Percentiles rank a stretch among this genome's conserved stretches.
These are phyloP conservation scores for Rhamphomyia laevipes DNA, from an alignment of 2,888 invertebrate species.

Conservation along the genomic window DNA sequence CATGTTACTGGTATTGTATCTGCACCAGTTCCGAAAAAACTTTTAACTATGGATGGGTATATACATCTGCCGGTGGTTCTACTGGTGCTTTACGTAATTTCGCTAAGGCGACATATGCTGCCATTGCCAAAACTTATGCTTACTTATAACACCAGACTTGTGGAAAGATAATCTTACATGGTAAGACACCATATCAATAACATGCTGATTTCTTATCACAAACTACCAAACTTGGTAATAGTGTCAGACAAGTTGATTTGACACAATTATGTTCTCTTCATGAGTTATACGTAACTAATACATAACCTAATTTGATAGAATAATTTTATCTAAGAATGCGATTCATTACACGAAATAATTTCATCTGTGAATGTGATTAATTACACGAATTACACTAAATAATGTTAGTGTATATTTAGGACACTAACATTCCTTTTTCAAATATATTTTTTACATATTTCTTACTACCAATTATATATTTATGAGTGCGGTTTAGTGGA, in stretches of 20 bases:
- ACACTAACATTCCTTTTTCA: too few species aligned
- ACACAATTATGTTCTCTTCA: too few species aligned
- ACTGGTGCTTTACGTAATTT: slow-evolving; percentile 98
- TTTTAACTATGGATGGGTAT: slow-evolving; percentile 99
- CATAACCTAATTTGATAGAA: too few species aligned
- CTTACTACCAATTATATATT: too few species aligned
- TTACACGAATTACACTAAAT: too few species aligned
- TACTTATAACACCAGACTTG: slow-evolving; percentile 97
- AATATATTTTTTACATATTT: too few species aligned
- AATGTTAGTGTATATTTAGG: too few species aligned
- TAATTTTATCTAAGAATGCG: too few species aligned
- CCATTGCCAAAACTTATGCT: slow-evolving; percentile 96
- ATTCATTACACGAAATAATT: too few species aligned
- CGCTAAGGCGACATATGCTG: slow-evolving; percentile 97
- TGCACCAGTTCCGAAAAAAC: slow-evolving; percentile 97
- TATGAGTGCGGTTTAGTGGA: too few species aligned
- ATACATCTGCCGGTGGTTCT: slow-evolving; percentile 94
- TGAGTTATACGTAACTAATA: too few species aligned
- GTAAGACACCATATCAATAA: slow-evolving; percentile 92
- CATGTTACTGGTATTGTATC: slow-evolving; percentile 99
- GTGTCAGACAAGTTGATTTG: slow-evolving; percentile 26
- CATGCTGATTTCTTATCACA: slow-evolving; percentile 73
- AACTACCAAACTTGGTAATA: slow-evolving; percentile 24
- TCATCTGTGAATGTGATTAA: too few species aligned
- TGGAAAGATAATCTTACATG: slow-evolving; percentile 94